phyloP scores from a whole-genome alignment of 2,113 vertebrate species.

The Perca flavescens region DNA sequence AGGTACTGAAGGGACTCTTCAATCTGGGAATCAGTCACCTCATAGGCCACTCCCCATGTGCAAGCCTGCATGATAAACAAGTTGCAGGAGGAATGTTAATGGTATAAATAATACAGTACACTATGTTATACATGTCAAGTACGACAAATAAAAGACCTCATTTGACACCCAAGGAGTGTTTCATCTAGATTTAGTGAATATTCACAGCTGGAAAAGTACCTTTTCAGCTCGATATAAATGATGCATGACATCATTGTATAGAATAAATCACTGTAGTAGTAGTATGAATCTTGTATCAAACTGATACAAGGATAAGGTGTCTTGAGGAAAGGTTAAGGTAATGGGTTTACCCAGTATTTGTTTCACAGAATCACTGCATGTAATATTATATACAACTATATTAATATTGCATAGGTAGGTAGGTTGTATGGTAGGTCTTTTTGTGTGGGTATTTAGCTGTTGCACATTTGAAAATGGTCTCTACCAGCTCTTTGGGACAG shows the following conservation, averaged over 20 bases:
- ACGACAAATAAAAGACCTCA: background rate
- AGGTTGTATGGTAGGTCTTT: background rate
- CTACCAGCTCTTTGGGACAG: background rate
- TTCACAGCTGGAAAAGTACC: background rate
- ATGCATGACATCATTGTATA: background rate
- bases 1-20: slow-evolving; percentile 90
- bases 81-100: background rate
- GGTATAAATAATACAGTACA: background rate
- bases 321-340: background rate
- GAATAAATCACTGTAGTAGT: background rate
- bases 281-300: background rate
- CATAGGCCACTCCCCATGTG: slow-evolving; percentile 96
- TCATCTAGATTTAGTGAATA: background rate
- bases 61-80: slow-evolving; percentile 77
- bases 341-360: background rate
- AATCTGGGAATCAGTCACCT: slow-evolving; percentile 88
- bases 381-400: background rate
- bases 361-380: background rate
- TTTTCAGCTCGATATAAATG: background rate
- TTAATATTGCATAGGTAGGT: background rate
- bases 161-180: background rate
- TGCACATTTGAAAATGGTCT: background rate
- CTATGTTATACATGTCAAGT: background rate
- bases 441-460: background rate
- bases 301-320: background rate